Percentiles rank a stretch among this genome's conserved stretches.
Evolutionary conservation across 2,888 invertebrate species (phyloP).

Genomic region (Drosophila meridiana): DNA sequence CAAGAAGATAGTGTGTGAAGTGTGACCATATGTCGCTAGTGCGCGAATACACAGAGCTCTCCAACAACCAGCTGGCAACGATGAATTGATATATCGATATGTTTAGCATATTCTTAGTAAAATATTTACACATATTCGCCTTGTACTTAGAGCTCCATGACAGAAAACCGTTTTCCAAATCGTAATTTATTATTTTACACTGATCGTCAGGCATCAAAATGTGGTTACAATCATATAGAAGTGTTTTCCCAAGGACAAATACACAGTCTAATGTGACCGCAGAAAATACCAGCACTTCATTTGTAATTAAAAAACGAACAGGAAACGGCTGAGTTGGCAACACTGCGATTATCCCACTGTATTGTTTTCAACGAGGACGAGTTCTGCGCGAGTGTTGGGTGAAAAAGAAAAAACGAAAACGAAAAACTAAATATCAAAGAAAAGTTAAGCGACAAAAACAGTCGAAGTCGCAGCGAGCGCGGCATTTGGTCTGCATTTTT

Average conservation of each 20-base stretch:
- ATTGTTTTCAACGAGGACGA: constrained; percentile 69
- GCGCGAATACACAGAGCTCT: constrained; percentile 8
- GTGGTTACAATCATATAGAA: background rate
- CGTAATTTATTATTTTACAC: background rate
- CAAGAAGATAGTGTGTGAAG: constrained; percentile 47
- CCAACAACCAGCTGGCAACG: constrained; percentile 21
- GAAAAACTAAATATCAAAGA: constrained; percentile 26
- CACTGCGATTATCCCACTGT: constrained; percentile 49
- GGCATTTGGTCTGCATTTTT: constrained; percentile 32
- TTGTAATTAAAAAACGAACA: constrained; percentile 40
- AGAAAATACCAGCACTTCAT: constrained; percentile 44
- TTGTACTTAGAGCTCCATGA: background rate
- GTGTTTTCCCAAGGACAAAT: constrained; percentile 29
- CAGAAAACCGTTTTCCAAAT: background rate
- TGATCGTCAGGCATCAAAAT: background rate
- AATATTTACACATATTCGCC: no score
- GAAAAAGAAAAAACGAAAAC: constrained; percentile 22
- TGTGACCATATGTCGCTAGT: constrained; percentile 41
- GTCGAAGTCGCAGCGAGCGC: constrained; percentile 15
- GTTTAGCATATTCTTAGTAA: background rate
- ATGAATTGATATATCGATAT: constrained; percentile 45
- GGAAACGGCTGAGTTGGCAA: constrained; percentile 45
- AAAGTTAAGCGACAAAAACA: constrained; percentile 14
- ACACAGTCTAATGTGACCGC: background rate
- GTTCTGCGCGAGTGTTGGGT: constrained; percentile 46